Base-by-base conservation (phyloP, 2,797 vertebrate genomes). In the Arnoldichthys spilopterus region DNA sequence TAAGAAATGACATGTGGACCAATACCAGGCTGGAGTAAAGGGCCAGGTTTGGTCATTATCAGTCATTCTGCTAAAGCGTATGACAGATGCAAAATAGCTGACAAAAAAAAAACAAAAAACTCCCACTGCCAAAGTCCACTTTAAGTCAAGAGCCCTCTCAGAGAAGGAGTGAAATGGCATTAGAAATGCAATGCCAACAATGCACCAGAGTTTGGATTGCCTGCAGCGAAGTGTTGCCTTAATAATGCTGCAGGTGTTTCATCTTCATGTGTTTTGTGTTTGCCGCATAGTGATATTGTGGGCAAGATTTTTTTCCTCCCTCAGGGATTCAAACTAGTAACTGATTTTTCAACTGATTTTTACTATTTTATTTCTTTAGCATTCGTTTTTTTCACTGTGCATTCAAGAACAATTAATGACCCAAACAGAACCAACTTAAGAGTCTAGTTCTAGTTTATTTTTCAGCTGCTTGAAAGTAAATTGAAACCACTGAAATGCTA, bases 171-270 rank as follows among this genome's bases (percentile, higher is more conserved):
- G 56, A 30, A 59, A 28, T 30, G 56, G 56, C 13, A 24, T 58
- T 58, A 12, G 4, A 58, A 26, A 26, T 15, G 24, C 22, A 2
- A 9, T 12, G 1, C 28, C 0, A 28, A 61, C 26, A 61, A 26
- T 58, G 15, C 54, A 58, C 13, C 26, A 28, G 26, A 4, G 15
- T 61, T 7, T 61, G 34, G 20, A n/a, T 26, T 69, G 66, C 47
- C 67, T 9, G 47, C 47, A 32, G 53, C 7, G 13, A 58, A 61
- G 58, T 26, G 30, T 47, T 47, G 30, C 11, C 58, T 66, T 26
- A 32, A 53, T 22, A 53, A 37, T 9, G 26, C 13, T 34, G 43
- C 72, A 74, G 72, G 72, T 74, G 72, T 63, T 74, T 63, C 26
- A 63, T 22, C 37, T 74, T 47, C 6, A 74, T 22, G 26, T 49